Evolutionary conservation across 2,113 vertebrate species (phyloP), one percentile per base, ranked within the genome.

Genomic region (Vanacampus margaritifer): DNA sequence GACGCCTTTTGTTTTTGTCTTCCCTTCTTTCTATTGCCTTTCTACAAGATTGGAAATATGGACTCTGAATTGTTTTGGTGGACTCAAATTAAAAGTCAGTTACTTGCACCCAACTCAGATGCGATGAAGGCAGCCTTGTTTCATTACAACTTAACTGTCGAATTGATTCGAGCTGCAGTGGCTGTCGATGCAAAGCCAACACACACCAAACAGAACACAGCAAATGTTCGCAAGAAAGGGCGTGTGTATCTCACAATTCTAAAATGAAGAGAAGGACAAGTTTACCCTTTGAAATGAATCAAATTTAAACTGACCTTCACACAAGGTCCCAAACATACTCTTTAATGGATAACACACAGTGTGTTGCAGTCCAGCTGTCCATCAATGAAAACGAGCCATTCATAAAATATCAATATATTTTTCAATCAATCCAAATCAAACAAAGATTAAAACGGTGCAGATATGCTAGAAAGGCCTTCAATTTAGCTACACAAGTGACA

Each of bases 71-170:
- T 2, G 0, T 68, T 75, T 26, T 0, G 14, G 19, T 17, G 43
- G 43, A 14, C 63, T 71, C 72, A 39, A 67, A 76, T 76, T 68
- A 65, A 64, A 71, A 73, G 26, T 21, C 53, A 17, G 19, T 51
- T n/a, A 21, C 36, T 8, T 48, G 19, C 37, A 5, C 43, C 37
- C 6, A 65, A 48, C 23, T 70, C 32, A 11, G 35, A 57, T 19
- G n/a, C 50, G 23, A 67, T 65, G 12, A n/a, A 61, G 37, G 23
- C 3, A 32, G 37, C 24, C 21, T 21, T 46, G 17, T 65, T 68
- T 68, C 37, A 60, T 48, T 23, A 51, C 23, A 23, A 26, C 58
- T 60, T 67, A 63, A 73, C 32, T 61, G 64, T 45, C 8, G 35
- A 53, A 56, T 28, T 71, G 67, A 71, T 78, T 51, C 16, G 53